Conservation (phyloP, 2,888 invertebrate species). For the Euphydryas editha region DNA sequence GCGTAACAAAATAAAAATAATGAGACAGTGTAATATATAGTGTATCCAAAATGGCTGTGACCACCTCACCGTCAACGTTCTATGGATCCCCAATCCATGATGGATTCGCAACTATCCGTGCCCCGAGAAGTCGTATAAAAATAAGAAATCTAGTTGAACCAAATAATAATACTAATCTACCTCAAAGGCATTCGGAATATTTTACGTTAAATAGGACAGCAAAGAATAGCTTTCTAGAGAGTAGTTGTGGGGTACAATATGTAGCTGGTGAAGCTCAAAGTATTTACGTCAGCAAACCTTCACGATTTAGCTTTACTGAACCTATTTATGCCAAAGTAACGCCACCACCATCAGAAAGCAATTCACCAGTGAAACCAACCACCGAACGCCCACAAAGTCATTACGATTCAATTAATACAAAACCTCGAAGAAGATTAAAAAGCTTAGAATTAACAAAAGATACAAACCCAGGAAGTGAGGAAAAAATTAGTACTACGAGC, state of each 20-base stretch:
- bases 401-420: constrained; percentile 80
- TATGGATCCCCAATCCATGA: constrained; percentile 88
- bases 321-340: constrained; percentile 79
- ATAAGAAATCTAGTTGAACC: constrained; percentile 77
- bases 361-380: constrained; percentile 66
- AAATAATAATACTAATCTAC: constrained; percentile 70
- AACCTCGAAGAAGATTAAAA: constrained; percentile 75
- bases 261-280: constrained; percentile 55
- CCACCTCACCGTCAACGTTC: constrained; percentile 69
- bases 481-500: constrained; percentile 66
- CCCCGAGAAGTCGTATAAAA: constrained; percentile 81
- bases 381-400: constrained; percentile 68
- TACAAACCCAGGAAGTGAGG: constrained; percentile 58
- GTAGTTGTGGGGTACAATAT: constrained; percentile 71
- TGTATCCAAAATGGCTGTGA: constrained; percentile 63
- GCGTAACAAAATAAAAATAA: constrained; percentile 12
- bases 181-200: constrained; percentile 80
- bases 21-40: constrained; percentile 20
- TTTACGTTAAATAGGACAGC: constrained; percentile 76
- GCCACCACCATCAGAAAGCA: constrained; percentile 69
- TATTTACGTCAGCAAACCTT: constrained; percentile 56
- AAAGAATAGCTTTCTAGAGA: constrained; percentile 73
- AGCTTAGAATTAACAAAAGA: constrained; percentile 70
- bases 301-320: constrained; percentile 73
- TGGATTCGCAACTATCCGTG: constrained; percentile 93